Conservation (phyloP, 2,888 invertebrate species). For the Meloe dianella region DNA sequence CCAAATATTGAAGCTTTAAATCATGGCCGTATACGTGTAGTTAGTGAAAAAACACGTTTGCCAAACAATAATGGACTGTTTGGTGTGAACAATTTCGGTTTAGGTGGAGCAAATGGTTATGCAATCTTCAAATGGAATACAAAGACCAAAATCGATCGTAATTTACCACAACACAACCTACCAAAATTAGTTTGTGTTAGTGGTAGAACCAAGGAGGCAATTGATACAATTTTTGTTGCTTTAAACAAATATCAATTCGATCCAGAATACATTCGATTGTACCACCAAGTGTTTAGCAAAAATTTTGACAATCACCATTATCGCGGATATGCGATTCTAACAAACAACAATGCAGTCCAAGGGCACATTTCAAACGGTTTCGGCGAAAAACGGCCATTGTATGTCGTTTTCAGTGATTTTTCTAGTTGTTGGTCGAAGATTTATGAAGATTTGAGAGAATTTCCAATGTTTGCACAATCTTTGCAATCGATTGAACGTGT, state of each 20-base stretch:
- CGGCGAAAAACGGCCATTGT: conserved; percentile 20
- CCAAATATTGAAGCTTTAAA: conserved; percentile 66
- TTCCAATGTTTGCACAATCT: conserved; percentile 76
- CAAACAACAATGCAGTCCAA: background rate
- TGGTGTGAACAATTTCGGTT: conserved; percentile 20
- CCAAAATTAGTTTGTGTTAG: conserved; percentile 76
- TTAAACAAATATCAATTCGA: conserved; percentile 12
- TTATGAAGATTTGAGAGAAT: conserved; percentile 76
- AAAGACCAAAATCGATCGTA: conserved; percentile 66
- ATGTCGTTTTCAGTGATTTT: conserved; percentile 86
- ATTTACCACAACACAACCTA: conserved; percentile 68
- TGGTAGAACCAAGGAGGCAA: conserved; percentile 67
- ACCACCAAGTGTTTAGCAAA: conserved; percentile 21
- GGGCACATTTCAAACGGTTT: background rate
- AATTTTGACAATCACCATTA: conserved; percentile 12
- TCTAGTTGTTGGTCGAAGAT: conserved; percentile 88
- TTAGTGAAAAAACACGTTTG: background rate
- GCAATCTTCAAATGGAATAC: conserved; percentile 64
- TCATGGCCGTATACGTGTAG: conserved; percentile 48
- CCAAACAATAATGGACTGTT: background rate
- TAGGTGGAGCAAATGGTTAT: conserved; percentile 18
- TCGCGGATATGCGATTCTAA: conserved; percentile 18
- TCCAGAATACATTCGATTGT: conserved; percentile 18
- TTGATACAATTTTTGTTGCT: conserved; percentile 13
- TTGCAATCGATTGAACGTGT: conserved; percentile 60